phyloP scores from a whole-genome alignment of 2,888 invertebrate genomes.

The Sabatieria punctata region DNA sequence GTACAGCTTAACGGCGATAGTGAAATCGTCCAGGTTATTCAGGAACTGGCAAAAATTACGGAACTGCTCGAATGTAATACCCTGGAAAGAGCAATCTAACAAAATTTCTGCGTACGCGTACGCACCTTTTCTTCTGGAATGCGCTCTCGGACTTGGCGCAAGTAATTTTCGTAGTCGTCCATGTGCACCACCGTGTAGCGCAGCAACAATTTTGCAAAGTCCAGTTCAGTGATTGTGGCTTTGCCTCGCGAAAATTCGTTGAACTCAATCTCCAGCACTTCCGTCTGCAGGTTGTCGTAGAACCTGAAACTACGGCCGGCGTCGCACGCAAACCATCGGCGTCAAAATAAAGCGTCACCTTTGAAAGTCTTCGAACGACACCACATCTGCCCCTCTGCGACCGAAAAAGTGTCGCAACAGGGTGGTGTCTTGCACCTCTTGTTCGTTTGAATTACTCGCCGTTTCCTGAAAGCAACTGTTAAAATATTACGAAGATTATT shows the following conservation, averaged over 20 bases:
- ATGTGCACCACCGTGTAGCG: constrained; percentile 74
- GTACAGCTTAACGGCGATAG: constrained; percentile 94
- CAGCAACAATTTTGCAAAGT: constrained; percentile 83
- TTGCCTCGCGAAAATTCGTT: constrained; percentile 86
- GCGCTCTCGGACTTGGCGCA: constrained; percentile 65
- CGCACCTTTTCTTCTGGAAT: constrained; percentile 1
- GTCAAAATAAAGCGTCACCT: constrained; percentile 34
- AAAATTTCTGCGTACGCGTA: too few relatives aligned
- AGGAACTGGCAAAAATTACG: constrained; percentile 89
- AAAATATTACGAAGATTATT: too few relatives aligned
- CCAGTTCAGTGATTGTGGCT: constrained; percentile 74
- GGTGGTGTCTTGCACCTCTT: constrained; percentile 50
- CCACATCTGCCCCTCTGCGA: constrained; percentile 63
- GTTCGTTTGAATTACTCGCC: too few relatives aligned
- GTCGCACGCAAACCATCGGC: neutral
- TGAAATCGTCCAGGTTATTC: constrained; percentile 89
- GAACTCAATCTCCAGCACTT: constrained; percentile 86
- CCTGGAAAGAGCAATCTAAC: constrained; percentile 37
- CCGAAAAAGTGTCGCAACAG: constrained; percentile 89
- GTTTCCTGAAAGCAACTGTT: too few relatives aligned
- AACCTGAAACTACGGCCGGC: constrained; percentile 42
- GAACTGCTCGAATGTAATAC: constrained; percentile 84
- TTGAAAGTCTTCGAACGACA: constrained; percentile 77
- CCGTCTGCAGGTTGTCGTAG: constrained; percentile 89
- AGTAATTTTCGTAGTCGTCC: constrained; percentile 71